These are phyloP conservation scores for Rhabdornis inornatus DNA, from an alignment of 2,113 vertebrate species.

Conservation along the genomic window DNA sequence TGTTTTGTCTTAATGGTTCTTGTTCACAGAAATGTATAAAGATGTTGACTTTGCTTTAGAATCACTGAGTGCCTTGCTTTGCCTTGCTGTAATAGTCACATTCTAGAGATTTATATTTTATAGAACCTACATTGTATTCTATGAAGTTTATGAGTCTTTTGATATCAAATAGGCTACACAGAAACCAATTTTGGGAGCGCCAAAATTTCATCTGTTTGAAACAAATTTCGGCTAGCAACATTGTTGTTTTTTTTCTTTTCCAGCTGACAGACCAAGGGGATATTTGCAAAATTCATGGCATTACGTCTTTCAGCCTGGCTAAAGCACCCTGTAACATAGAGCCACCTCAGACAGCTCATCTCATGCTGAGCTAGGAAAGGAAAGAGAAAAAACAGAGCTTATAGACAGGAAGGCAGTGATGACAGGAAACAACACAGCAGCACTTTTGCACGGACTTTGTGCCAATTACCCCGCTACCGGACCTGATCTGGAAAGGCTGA, in stretches of 20 bases:
- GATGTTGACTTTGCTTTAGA: neutral
- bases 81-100: neutral
- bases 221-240: neutral
- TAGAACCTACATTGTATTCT: neutral
- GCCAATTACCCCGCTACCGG: accelerated
- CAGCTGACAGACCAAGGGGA: neutral
- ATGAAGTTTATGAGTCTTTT: neutral
- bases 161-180: neutral
- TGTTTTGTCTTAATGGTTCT: neutral
- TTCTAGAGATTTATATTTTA: neutral
- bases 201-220: neutral
- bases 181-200: neutral
- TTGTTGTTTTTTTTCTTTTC: neutral
- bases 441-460: accelerated
- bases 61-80: neutral
- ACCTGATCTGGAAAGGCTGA: neutral
- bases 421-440: neutral
- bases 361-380: neutral
- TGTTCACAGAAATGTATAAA: neutral
- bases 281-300: neutral
- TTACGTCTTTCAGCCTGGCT: neutral
- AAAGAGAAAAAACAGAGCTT: neutral
- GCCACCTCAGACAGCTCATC: neutral
- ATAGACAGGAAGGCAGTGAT: neutral
- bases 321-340: neutral